Evolutionary conservation across 2,113 vertebrate species (phyloP).

Genomic region (Cynoglossus semilaevis): DNA sequence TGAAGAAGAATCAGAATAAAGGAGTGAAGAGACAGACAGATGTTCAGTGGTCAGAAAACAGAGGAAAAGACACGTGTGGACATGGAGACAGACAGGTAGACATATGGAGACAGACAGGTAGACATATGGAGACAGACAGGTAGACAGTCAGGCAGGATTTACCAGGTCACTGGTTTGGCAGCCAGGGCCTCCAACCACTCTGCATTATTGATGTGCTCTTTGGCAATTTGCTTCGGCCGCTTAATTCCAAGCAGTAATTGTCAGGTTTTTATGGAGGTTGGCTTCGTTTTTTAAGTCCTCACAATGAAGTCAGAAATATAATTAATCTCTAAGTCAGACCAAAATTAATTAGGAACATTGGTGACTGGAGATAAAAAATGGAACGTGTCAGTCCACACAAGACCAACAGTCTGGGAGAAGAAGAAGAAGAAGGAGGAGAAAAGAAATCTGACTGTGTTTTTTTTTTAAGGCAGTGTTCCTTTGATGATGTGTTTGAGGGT

Average conservation of each 20-base stretch:
- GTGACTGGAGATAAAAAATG: no score
- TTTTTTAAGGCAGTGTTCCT: constrained; percentile 16
- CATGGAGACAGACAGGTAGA: constrained; percentile 32
- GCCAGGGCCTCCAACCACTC: constrained; percentile 56
- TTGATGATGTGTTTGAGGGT: constrained; percentile 49
- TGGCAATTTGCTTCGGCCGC: constrained; percentile 57
- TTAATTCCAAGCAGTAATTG: constrained; percentile 55
- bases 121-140: constrained; percentile 43
- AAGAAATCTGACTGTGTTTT: constrained; percentile 9
- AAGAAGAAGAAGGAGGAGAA: neutral
- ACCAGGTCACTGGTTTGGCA: constrained; percentile 40
- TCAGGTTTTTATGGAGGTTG: constrained; percentile 37
- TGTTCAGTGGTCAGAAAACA: neutral
- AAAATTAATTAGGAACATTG: no score
- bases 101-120: constrained; percentile 16
- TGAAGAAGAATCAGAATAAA: no score
- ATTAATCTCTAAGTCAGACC: no score
- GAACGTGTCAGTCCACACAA: no score
- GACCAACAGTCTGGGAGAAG: neutral
- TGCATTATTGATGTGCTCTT: constrained; percentile 77
- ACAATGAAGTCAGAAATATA: no score
- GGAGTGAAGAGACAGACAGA: neutral
- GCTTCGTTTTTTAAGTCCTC: constrained; percentile 14
- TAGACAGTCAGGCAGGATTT: constrained; percentile 37
- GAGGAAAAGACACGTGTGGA: constrained; percentile 33